phyloP scores from a whole-genome alignment of 2,797 vertebrate species.

The Clarias platycephalus region DNA sequence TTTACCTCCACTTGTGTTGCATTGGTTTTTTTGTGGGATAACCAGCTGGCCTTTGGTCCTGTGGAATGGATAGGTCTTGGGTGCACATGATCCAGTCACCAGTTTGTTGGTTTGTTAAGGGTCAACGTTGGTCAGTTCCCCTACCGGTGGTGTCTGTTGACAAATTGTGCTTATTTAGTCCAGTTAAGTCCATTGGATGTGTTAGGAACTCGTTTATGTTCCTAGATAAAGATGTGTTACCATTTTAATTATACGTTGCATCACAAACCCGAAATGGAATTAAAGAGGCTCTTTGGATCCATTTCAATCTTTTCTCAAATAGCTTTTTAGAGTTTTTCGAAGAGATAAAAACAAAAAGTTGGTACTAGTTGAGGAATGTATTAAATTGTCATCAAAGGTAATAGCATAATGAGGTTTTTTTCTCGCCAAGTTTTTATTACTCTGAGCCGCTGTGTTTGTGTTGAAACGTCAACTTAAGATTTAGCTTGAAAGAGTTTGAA shows the following conservation, averaged over 20 bases:
- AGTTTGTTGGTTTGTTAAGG: too few species aligned
- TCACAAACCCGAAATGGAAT: background rate
- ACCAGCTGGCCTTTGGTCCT: too few species aligned
- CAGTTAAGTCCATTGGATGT: too few species aligned
- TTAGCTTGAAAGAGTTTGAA: constrained; percentile 15
- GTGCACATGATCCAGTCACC: too few species aligned
- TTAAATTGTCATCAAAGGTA: background rate
- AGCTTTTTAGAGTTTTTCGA: background rate
- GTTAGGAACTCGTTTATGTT: background rate
- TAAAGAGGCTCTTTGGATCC: background rate
- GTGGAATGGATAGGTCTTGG: too few species aligned
- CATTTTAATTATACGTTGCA: background rate
- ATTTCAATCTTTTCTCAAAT: background rate
- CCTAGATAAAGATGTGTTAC: background rate
- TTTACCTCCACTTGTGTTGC: too few species aligned
- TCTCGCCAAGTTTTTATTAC: constrained; percentile 15
- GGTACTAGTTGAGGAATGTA: background rate
- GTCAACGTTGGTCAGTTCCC: too few species aligned
- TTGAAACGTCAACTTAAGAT: constrained; percentile 18
- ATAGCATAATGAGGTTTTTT: constrained; percentile 8
- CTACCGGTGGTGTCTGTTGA: too few species aligned
- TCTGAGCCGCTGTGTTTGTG: constrained; percentile 1
- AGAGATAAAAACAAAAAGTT: background rate
- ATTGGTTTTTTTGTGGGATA: too few species aligned
- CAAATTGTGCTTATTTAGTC: too few species aligned